These are phyloP conservation scores for Aphelenchoides avenae DNA, from an alignment of 1,140 invertebrate species.

Conservation along the genomic window DNA sequence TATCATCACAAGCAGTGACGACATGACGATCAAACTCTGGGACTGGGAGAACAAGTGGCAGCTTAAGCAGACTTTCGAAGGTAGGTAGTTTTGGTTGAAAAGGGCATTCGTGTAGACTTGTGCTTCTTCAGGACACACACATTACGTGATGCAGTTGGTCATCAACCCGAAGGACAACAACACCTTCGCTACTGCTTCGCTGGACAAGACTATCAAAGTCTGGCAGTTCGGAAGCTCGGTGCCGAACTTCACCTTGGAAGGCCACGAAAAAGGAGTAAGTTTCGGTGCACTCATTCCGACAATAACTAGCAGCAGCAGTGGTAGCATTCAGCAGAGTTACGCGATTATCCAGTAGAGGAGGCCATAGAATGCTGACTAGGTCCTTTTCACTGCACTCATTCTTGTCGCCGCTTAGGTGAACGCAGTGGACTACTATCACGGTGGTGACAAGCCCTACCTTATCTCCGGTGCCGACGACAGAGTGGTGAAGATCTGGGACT, in stretches of 20 bases:
- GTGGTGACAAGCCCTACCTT: constrained; percentile 98
- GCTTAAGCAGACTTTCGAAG: constrained; percentile 93
- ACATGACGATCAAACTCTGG: constrained; percentile 98
- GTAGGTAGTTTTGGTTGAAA: constrained; percentile 15
- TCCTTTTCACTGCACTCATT: neutral
- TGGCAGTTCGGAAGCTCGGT: constrained; percentile 94
- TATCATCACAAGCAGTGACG: constrained; percentile 93
- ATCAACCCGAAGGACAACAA: constrained; percentile 99
- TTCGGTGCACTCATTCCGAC: too few relatives aligned
- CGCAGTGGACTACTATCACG: constrained; percentile 97
- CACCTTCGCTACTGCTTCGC: constrained; percentile 96
- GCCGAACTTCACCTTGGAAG: constrained; percentile 95
- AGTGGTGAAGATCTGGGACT: constrained; percentile 98
- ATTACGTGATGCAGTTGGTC: constrained; percentile 99
- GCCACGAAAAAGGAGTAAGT: constrained; percentile 86
- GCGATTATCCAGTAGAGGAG: too few relatives aligned
- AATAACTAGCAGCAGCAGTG: too few relatives aligned
- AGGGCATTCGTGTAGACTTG: constrained; percentile 1
- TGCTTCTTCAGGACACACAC: constrained; percentile 73
- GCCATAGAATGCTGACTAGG: too few relatives aligned
- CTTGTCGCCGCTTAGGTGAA: constrained; percentile 67
- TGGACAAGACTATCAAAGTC: constrained; percentile 94
- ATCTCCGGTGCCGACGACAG: constrained; percentile 98
- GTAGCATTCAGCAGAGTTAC: too few relatives aligned
- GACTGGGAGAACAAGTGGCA: constrained; percentile 98